phyloP scores from a whole-genome alignment of 2,797 vertebrate species.

The Dallia pectoralis region DNA sequence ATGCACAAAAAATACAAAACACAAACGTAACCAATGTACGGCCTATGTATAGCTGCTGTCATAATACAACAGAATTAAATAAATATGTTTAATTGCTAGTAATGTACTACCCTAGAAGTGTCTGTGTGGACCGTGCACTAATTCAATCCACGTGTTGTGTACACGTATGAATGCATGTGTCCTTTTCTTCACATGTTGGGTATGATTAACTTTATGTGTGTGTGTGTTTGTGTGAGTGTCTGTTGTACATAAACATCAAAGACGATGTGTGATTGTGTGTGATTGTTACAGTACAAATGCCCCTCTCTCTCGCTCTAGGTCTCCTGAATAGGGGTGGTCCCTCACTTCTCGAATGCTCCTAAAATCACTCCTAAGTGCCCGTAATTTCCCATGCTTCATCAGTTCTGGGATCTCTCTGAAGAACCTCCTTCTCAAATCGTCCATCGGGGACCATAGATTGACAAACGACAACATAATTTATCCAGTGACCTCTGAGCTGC shows the following conservation, averaged over 20 bases:
- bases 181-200: not conserved
- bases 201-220: constrained; percentile 11
- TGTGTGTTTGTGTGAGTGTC: not conserved
- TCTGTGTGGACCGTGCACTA: not conserved
- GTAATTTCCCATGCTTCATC: constrained; percentile 78
- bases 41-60: not conserved
- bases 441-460: constrained; percentile 35
- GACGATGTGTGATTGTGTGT: constrained; percentile 47
- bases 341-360: constrained; percentile 49
- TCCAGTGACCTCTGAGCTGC: constrained; percentile 69
- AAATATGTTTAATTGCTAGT: not conserved
- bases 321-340: constrained; percentile 63
- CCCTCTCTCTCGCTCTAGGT: constrained; percentile 25
- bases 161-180: not conserved
- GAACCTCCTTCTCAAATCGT: constrained; percentile 58
- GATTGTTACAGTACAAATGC: constrained; percentile 8
- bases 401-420: constrained; percentile 71
- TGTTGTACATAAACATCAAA: constrained; percentile 10
- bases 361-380: constrained; percentile 69
- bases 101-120: not conserved
- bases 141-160: not conserved
- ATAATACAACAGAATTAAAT: not conserved
- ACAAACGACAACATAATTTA: constrained; percentile 72
- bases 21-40: constrained; percentile 17
- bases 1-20: no score